phyloP scores from a whole-genome alignment of 2,797 vertebrate species.

The Phrynocephalus guinanensis region DNA sequence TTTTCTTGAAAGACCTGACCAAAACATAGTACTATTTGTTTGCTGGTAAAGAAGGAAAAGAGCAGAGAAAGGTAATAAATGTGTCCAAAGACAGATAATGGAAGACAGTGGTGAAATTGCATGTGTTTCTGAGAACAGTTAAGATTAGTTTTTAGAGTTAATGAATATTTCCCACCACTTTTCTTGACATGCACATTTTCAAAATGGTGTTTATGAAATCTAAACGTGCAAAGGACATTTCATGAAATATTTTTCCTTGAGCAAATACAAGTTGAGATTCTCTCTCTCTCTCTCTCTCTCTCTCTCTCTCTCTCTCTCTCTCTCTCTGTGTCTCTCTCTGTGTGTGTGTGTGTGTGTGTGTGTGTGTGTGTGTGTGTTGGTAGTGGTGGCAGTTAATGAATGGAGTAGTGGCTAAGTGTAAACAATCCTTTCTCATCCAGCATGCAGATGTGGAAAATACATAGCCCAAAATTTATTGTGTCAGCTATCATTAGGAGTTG shows the following conservation, averaged over 20 bases:
- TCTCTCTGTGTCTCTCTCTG: too few relatives aligned
- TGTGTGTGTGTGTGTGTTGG: not conserved
- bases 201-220: not conserved
- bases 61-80: not conserved
- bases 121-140: not conserved
- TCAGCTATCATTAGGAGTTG: too few relatives aligned
- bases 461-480: too few relatives aligned
- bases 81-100: not conserved
- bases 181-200: not conserved
- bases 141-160: conserved; percentile 1
- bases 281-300: too few relatives aligned
- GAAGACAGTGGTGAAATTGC: conserved; percentile 10
- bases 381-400: not conserved
- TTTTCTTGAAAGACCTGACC: not conserved
- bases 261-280: not conserved
- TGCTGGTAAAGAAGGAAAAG: not conserved
- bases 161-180: not conserved
- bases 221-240: not conserved
- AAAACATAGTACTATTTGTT: not conserved
- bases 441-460: not conserved
- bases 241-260: not conserved
- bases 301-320: too few relatives aligned
- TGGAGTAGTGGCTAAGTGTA: not conserved
- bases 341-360: too few relatives aligned
- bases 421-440: not conserved